phyloP scores from a whole-genome alignment of 2,888 invertebrate genomes.

The Luperina testacea region DNA sequence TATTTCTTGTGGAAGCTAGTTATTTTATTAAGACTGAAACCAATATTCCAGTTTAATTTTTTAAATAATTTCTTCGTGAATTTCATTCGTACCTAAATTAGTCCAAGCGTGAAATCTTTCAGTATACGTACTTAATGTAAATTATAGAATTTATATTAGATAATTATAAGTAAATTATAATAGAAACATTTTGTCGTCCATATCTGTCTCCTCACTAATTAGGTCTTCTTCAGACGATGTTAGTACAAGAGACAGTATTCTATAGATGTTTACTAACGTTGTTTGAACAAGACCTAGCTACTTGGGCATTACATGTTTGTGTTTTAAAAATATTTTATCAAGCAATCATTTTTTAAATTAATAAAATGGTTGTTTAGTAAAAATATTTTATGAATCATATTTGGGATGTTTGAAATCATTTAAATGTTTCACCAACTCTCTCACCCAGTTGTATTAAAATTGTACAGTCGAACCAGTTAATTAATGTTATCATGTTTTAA shows the following conservation, averaged over 20 bases:
- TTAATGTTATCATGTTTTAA: conserved; percentile 57
- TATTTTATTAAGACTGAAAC: conserved; percentile 89
- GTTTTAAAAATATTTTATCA: conserved; percentile 61
- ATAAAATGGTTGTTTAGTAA: conserved; percentile 46
- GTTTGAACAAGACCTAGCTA: conserved; percentile 76
- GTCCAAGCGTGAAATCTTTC: conserved; percentile 89
- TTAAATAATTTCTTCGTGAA: conserved; percentile 78
- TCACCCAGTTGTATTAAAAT: conserved; percentile 49
- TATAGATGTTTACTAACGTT: conserved; percentile 65
- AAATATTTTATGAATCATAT: conserved; percentile 60
- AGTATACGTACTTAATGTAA: conserved; percentile 91
- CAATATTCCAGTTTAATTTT: conserved; percentile 87
- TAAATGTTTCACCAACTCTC: conserved; percentile 46
- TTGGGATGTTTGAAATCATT: conserved; percentile 53
- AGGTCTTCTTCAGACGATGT: conserved; percentile 82
- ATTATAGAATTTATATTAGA: conserved; percentile 90
- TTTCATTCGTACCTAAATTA: conserved; percentile 86
- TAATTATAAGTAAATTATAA: conserved; percentile 89
- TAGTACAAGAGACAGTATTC: conserved; percentile 47
- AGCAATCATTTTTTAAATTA: conserved; percentile 24
- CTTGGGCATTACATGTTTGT: conserved; percentile 34
- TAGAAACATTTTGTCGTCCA: conserved; percentile 87
- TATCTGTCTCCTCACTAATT: conserved; percentile 71
- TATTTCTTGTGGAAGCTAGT: conserved; percentile 78
- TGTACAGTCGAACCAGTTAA: conserved; percentile 58